A percentile compares a stretch with the other conserved stretches of the same genome.
These are phyloP conservation scores for Synanthedon myopaeformis DNA, from an alignment of 2,888 invertebrate genomes.

Conservation along the genomic window DNA sequence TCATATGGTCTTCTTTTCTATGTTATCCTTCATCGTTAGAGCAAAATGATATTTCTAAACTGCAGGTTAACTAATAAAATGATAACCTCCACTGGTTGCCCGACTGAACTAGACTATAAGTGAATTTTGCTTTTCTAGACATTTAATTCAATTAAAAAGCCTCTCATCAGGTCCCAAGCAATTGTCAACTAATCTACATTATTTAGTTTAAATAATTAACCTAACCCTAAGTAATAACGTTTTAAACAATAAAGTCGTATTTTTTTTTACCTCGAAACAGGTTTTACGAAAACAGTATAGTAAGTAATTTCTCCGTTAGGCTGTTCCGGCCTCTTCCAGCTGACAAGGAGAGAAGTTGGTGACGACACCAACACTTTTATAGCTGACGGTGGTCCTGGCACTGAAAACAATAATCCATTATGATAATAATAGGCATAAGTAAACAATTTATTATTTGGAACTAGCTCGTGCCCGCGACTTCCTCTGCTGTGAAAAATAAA, in stretches of 20 bases:
- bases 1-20: too few species aligned
- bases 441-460: not conserved
- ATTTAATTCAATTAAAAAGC: too few species aligned
- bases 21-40: too few species aligned
- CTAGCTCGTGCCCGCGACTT: too few species aligned
- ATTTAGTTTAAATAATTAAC: not conserved
- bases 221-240: not conserved
- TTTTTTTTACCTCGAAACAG: constrained; percentile 43
- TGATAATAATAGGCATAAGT: not conserved
- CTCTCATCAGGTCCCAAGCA: too few species aligned
- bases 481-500: too few species aligned
- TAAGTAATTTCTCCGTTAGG: constrained; percentile 85
- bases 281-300: constrained; percentile 80
- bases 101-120: too few species aligned
- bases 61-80: too few species aligned
- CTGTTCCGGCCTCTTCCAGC: constrained; percentile 84
- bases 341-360: constrained; percentile 82
- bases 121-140: too few species aligned
- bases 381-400: constrained; percentile 85
- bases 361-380: constrained; percentile 87
- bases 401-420: constrained; percentile 48
- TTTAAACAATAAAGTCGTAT: not conserved
- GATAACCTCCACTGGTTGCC: too few species aligned
- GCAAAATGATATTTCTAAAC: too few species aligned
- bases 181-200: not conserved